A percentile compares a stretch with the other conserved stretches of the same genome.
These are phyloP conservation scores for Drosophila kohkoa DNA, from an alignment of 1,140 invertebrate genomes.

Conservation along the genomic window DNA sequence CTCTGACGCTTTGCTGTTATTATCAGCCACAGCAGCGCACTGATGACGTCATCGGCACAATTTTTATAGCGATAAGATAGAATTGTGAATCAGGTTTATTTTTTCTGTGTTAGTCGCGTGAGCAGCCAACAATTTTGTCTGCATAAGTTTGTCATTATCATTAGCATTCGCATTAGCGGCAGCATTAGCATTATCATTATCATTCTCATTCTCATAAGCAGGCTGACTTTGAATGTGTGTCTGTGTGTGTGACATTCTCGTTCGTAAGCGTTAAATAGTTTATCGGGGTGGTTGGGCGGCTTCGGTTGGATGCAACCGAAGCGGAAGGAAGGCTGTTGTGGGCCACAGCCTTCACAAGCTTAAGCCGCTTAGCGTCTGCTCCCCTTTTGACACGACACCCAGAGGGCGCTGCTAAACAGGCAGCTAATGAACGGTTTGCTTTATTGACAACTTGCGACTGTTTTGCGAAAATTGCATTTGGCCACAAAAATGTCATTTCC, in stretches of 20 bases:
- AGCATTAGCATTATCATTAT: conserved; percentile 25
- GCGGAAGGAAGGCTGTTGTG: background rate
- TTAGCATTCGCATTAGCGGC: conserved; percentile 12
- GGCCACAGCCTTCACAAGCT: conserved; percentile 20
- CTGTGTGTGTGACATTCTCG: background rate
- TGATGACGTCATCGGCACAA: conserved; percentile 9
- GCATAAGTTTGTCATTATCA: background rate
- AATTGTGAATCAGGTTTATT: conserved; percentile 14
- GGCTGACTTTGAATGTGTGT: background rate
- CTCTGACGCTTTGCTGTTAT: background rate
- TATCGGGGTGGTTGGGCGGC: background rate
- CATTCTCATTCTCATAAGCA: conserved; percentile 12
- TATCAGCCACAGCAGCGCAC: background rate
- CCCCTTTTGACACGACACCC: conserved; percentile 15
- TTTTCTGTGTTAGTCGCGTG: conserved; percentile 7
- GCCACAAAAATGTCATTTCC: conserved; percentile 21
- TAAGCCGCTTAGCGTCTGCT: conserved; percentile 41
- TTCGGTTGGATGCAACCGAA: background rate
- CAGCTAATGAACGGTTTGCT: conserved; percentile 32
- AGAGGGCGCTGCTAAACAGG: conserved; percentile 13
- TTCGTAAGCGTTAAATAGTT: conserved; percentile 38
- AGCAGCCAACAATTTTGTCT: background rate
- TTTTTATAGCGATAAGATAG: conserved; percentile 1
- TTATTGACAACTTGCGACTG: conserved; percentile 33
- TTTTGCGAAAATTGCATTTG: conserved; percentile 34